These are phyloP conservation scores for Lepetodrilus schrolli DNA, from an alignment of 2,888 invertebrate species.

Conservation along the genomic window DNA sequence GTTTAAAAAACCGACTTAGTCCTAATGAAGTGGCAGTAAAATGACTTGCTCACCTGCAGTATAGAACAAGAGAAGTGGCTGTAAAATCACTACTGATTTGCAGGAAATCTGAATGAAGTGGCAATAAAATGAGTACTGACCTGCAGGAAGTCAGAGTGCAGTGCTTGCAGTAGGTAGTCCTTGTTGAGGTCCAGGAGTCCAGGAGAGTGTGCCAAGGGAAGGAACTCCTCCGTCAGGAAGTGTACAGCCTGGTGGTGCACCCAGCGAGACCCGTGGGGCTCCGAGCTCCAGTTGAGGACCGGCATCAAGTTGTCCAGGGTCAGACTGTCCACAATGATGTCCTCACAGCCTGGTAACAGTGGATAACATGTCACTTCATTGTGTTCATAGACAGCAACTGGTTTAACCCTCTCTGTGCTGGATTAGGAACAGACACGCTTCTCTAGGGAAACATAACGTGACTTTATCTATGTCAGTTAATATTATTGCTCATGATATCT, in stretches of 20 bases:
- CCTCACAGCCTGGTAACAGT: slow-evolving; percentile 85
- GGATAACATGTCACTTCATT: too few relatives aligned
- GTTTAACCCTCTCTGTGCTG: too few relatives aligned
- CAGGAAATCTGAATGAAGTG: too few relatives aligned
- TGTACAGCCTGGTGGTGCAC: slow-evolving; percentile 92
- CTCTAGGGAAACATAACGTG: too few relatives aligned
- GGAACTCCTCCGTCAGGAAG: slow-evolving; percentile 93
- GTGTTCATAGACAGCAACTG: too few relatives aligned
- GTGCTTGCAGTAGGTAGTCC: slow-evolving; percentile 83
- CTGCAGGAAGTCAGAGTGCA: slow-evolving; percentile 84
- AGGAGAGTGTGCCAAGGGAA: slow-evolving; percentile 78
- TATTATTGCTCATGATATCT: too few relatives aligned
- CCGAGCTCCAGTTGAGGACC: slow-evolving; percentile 90
- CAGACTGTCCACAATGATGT: slow-evolving; percentile 90
- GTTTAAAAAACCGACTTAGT: neutral
- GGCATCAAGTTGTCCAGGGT: slow-evolving; percentile 87
- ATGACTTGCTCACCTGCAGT: too few relatives aligned
- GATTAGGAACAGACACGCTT: too few relatives aligned
- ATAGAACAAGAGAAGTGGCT: too few relatives aligned
- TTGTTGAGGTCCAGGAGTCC: slow-evolving; percentile 86
- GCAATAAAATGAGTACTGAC: too few relatives aligned
- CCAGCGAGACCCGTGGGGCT: slow-evolving; percentile 94
- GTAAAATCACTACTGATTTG: too few relatives aligned
- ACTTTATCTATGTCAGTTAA: too few relatives aligned
- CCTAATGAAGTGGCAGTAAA: neutral